A percentile compares a stretch with the other conserved stretches of the same genome.
phyloP scores from a whole-genome alignment of 2,797 vertebrate genomes.

The Danio kyathit region DNA sequence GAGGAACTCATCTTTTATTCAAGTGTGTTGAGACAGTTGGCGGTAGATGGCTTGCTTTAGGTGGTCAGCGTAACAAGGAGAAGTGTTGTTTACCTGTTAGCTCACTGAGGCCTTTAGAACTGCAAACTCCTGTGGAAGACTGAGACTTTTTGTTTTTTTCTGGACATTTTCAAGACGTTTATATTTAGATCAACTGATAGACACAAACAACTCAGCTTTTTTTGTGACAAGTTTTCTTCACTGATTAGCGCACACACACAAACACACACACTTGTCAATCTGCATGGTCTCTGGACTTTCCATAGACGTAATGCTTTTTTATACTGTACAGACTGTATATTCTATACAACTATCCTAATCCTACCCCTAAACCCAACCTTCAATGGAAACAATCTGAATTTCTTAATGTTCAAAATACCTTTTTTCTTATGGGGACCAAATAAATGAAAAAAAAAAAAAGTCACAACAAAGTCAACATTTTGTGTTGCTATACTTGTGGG shows the following conservation, averaged over 20 bases:
- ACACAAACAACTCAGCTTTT: neutral
- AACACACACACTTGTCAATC: too few species aligned
- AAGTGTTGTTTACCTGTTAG: constrained; percentile 45
- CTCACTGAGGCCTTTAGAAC: constrained; percentile 10
- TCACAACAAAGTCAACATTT: too few species aligned
- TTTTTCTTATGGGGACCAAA: too few species aligned
- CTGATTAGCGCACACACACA: neutral
- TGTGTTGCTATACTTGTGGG: too few species aligned
- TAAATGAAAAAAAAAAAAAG: too few species aligned
- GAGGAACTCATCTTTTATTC: constrained; percentile 28
- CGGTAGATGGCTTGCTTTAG: constrained; percentile 2
- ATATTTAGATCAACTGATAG: neutral
- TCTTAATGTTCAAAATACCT: too few species aligned
- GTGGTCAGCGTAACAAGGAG: constrained; percentile 20
- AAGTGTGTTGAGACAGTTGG: constrained; percentile 3
- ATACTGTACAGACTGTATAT: too few species aligned
- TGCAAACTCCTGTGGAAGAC: neutral
- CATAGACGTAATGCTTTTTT: too few species aligned
- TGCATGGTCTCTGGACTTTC: too few species aligned
- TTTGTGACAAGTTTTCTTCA: neutral
- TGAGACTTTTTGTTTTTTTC: neutral
- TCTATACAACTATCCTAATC: too few species aligned
- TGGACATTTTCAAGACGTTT: neutral
- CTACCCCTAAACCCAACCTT: too few species aligned
- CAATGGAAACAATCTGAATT: too few species aligned